These are phyloP conservation scores for Liodrosophila aerea DNA, from an alignment of 2,888 invertebrate species.

Conservation along the genomic window DNA sequence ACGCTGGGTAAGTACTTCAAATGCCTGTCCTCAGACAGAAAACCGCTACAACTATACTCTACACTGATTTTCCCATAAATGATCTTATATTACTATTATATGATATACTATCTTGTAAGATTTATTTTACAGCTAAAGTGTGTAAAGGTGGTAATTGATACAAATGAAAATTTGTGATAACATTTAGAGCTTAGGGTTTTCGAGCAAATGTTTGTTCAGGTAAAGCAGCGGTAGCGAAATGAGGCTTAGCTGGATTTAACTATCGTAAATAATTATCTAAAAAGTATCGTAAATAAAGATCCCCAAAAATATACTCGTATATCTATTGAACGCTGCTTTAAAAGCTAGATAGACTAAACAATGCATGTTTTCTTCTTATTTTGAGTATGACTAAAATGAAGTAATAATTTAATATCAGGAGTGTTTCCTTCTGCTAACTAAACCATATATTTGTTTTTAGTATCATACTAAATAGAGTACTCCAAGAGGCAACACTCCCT, in stretches of 20 bases:
- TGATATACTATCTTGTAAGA: constrained; percentile 29
- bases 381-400: constrained; percentile 49
- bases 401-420: constrained; percentile 34
- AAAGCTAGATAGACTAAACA: constrained; percentile 55
- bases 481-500: constrained; percentile 38
- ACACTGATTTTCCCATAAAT: constrained; percentile 41
- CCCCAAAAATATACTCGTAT: constrained; percentile 22
- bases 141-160: constrained; percentile 16
- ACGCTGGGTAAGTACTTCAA: constrained; percentile 82
- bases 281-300: constrained; percentile 32
- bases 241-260: constrained; percentile 80
- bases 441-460: neutral
- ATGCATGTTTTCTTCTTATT: constrained; percentile 59
- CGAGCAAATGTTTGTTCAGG: constrained; percentile 40
- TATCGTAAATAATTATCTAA: constrained; percentile 19
- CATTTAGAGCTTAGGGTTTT: constrained; percentile 34
- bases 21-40: constrained; percentile 6
- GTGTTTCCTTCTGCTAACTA: constrained; percentile 30
- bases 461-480: neutral
- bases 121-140: constrained; percentile 53
- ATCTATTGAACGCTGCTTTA: constrained; percentile 51
- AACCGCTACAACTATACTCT: neutral
- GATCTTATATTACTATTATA: constrained; percentile 2
- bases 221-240: constrained; percentile 80
- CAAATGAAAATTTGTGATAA: constrained; percentile 7